Base-by-base conservation (phyloP, 2,888 invertebrate genomes). In the Phlogophora meticulosa region DNA sequence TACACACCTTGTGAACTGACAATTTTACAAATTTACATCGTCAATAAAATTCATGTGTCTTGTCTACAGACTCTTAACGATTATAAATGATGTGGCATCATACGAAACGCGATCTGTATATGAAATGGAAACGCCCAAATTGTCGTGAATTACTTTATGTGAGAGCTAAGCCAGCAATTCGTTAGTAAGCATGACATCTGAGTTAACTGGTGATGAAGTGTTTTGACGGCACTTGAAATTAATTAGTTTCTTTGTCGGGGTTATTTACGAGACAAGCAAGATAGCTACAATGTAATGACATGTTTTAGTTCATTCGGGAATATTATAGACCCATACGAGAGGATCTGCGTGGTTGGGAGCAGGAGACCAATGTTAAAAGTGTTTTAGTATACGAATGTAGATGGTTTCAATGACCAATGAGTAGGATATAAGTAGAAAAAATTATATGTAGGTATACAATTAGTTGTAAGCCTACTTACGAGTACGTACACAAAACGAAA, bases 191-290 rank as follows among this genome's bases (percentile, higher is more conserved):
- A 55, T 74, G 78, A 80, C 78, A 49, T 63, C 68, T 58, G 58
- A 65, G 64, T 77, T 75, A 68, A 73, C 69, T 43, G 64, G 61
- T 74, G 77, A 86, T 78, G 75, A 78, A 84, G 80, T 86, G 78
- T 78, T 81, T 76, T 76, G 83, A 78, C 62, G 68, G 63, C 74
- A 68, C 74, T 82, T 75, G 58, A 81, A 83, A 77, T 79, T 85
- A 83, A 85, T 85, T 83, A 81, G 78, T 78, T 77, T 76, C 76
- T 75, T 73, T 76, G 72, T 73, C 63, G 36, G 48, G 58, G 68
- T 60, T 74, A 58, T 72, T 81, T 66, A 66, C 32, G 72, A 61
- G 53, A 59, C 58, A 48, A 24, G 32, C 32, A 32, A n/a, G 56
- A 66, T 43, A 28, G 34, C 0, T 52, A 68, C 34, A 60, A 28